Conservation (phyloP, 2,797 vertebrate species). For the Erethizon dorsatum region DNA sequence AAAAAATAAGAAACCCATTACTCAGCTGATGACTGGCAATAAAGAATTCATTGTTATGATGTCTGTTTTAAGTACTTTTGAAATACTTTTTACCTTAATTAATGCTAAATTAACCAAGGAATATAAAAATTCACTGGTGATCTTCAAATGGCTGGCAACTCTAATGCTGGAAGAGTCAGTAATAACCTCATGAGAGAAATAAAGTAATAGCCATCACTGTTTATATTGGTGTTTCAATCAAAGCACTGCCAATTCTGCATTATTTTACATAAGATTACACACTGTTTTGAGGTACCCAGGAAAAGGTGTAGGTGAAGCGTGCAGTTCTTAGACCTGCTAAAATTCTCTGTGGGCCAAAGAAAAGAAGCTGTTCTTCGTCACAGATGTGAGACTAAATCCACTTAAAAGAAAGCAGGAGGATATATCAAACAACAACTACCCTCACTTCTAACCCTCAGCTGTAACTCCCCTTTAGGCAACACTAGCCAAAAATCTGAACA, state of each 20-base stretch:
- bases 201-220: background rate
- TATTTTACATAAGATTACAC: background rate
- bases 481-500: slow-evolving; percentile 14
- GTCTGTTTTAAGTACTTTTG: slow-evolving; percentile 26
- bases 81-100: slow-evolving; percentile 17
- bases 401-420: background rate
- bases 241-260: background rate
- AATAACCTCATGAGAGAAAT: background rate
- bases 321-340: background rate
- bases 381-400: background rate
- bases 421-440: background rate
- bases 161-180: slow-evolving; percentile 11
- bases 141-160: slow-evolving; percentile 33
- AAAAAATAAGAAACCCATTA: slow-evolving; percentile 24
- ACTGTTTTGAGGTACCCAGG: background rate
- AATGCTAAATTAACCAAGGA: slow-evolving; percentile 36
- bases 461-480: background rate
- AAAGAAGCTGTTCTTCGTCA: slow-evolving; percentile 33
- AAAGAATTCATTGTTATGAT: slow-evolving; percentile 9
- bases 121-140: slow-evolving; percentile 5
- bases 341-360: slow-evolving; percentile 4
- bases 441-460: background rate
- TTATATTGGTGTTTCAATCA: slow-evolving; percentile 23
- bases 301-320: background rate
- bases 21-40: background rate